These are phyloP conservation scores for Sarotherodon lohbergeri DNA, from an alignment of 2,113 vertebrate genomes.

Conservation along the genomic window DNA sequence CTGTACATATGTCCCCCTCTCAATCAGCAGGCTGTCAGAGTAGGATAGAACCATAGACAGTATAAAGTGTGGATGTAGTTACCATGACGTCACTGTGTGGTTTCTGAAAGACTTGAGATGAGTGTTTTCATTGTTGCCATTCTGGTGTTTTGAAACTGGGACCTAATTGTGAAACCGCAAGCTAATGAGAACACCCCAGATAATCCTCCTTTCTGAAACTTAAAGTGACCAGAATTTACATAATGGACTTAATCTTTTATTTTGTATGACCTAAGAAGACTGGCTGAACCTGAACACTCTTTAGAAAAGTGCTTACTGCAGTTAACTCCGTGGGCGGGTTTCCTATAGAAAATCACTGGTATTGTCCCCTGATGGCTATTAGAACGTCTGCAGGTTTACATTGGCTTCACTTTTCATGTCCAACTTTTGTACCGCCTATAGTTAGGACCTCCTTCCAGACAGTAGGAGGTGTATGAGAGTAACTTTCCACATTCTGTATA, in stretches of 20 bases:
- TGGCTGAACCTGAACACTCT: neutral
- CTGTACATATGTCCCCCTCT: neutral
- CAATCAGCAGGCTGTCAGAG: neutral
- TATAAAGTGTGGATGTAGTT: neutral
- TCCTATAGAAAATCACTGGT: neutral
- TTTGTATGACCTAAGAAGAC: neutral
- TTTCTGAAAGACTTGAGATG: neutral
- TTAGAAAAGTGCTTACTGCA: neutral
- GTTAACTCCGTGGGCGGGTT: neutral
- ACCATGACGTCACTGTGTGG: neutral
- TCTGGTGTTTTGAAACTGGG: neutral
- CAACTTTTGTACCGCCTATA: neutral
- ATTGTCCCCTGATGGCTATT: neutral
- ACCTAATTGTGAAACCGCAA: neutral
- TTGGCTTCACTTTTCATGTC: neutral
- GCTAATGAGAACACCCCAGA: neutral
- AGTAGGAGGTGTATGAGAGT: neutral
- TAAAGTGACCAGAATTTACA: neutral
- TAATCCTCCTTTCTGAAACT: neutral
- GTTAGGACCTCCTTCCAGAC: neutral
- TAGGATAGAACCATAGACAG: accelerated
- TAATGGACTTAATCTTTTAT: neutral
- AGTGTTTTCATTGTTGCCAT: neutral
- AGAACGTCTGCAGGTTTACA: neutral
- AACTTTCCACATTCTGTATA: neutral